Base-by-base conservation (phyloP, 2,113 vertebrate genomes). In the Chionodraco myersi region DNA sequence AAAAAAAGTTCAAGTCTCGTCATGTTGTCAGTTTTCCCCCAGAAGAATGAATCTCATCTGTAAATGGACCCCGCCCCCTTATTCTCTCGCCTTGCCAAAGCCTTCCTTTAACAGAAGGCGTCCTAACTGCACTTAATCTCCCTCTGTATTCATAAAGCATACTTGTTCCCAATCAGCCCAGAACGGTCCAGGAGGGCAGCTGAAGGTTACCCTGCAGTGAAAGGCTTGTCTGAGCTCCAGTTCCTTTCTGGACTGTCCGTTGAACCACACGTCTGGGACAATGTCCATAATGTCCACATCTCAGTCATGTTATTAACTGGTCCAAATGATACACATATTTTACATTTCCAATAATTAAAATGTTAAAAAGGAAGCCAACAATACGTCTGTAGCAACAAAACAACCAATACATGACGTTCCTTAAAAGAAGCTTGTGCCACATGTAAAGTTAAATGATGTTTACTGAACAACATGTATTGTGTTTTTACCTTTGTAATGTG, bases 1-100 rank as follows among this genome's bases (percentile, higher is more conserved):
- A 75, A 65, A 81, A 83, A 87, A 88, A 88, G 57, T 85, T 78
- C 67, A 81, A 61, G 53, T 75, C 71, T 60, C 82, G 79, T 75
- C 80, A 73, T 83, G 79, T 26, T 5, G n/a, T 75, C 65, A 61
- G 36, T 82, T 45, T 65, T 72, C 86, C 71, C 56, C 54, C 23
- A 70, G 59, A 80, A 79, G 77, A 90, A 86, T 89, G 83, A 90
- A 86, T 93, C 86, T 92, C 92, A 94, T 95, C 94, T 90, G 77
- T 80, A 92, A 92, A 91, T 89, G 83, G 87, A 86, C 70, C 79
- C 80, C 14, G 54, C 59, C 71, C 41, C 36, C 57, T 44, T 57
- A 61, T 72, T 57, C 62, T 64, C 34, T 76, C n/a, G 48, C 79
- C 48, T 84, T 62, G 62, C 82, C 63, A 66, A 57, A 82, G 64